Conservation (phyloP, 2,113 vertebrate genomes). For the Leucopsar rothschildi region DNA sequence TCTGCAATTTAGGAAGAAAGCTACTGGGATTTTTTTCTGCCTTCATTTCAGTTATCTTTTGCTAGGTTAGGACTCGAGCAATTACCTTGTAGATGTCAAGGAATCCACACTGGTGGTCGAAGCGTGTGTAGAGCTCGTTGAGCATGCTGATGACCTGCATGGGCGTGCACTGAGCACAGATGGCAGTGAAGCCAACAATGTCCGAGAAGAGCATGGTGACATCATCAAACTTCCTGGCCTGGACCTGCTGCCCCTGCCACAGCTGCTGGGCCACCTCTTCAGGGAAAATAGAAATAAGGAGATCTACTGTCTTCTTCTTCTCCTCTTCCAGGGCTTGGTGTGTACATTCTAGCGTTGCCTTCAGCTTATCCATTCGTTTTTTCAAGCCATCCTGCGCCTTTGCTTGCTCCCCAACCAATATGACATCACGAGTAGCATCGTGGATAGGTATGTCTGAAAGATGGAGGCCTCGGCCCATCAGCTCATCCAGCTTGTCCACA, state of each 20-base stretch:
- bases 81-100: conserved; percentile 97
- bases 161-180: conserved; percentile 95
- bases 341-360: conserved; percentile 92
- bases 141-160: conserved; percentile 99
- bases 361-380: conserved; percentile 98
- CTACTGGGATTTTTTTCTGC: neutral
- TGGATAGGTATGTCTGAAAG: conserved; percentile 98
- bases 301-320: conserved; percentile 95
- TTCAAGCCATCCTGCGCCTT: conserved; percentile 97
- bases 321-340: conserved; percentile 96
- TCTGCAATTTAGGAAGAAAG: neutral
- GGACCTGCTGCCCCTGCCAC: conserved; percentile 94
- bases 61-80: neutral
- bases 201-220: conserved; percentile 99
- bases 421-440: conserved; percentile 94
- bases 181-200: conserved; percentile 97
- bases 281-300: conserved; percentile 97
- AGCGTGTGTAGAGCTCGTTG: conserved; percentile 95
- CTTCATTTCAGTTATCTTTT: neutral
- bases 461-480: conserved; percentile 95
- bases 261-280: conserved; percentile 95
- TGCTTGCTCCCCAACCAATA: conserved; percentile 95
- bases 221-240: conserved; percentile 95
- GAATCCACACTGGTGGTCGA: conserved; percentile 97
- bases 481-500: conserved; percentile 96